Conservation (phyloP, 2,113 vertebrate species). For the Pachycephala philippinensis region DNA sequence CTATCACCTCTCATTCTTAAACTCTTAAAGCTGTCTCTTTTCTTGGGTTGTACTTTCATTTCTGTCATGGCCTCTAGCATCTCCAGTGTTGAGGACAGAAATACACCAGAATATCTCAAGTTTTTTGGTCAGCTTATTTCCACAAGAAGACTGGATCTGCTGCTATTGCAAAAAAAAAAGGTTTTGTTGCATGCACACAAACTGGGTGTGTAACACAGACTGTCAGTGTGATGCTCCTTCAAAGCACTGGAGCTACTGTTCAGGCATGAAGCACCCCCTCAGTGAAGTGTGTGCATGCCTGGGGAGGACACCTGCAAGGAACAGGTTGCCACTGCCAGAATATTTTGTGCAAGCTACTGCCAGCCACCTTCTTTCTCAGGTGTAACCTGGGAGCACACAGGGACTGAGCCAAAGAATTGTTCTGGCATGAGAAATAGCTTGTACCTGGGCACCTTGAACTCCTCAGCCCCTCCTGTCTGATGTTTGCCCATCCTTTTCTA, state of each 20-base stretch:
- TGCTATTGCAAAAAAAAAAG: not conserved
- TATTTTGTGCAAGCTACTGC: not conserved
- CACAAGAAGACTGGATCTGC: not conserved
- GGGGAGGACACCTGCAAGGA: not conserved
- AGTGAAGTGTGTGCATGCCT: fast-evolving
- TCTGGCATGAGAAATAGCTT: not conserved
- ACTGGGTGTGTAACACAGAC: not conserved
- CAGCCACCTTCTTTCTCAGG: not conserved
- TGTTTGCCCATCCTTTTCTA: not conserved
- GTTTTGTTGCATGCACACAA: not conserved
- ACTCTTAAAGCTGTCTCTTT: not conserved
- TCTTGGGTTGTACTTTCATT: not conserved
- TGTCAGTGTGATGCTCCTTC: not conserved
- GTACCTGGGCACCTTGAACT: not conserved
- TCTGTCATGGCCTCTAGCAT: not conserved
- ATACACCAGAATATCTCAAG: not conserved
- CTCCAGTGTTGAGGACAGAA: not conserved
- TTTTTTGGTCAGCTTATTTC: not conserved
- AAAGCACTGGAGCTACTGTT: not conserved
- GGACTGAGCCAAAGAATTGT: not conserved
- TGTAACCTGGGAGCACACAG: not conserved
- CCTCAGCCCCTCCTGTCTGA: not conserved
- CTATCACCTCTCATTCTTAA: not conserved
- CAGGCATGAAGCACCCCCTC: not conserved
- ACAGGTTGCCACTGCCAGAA: not conserved